These are phyloP conservation scores for Smittia sp. DNA, from an alignment of 2,888 invertebrate genomes.

Conservation along the genomic window DNA sequence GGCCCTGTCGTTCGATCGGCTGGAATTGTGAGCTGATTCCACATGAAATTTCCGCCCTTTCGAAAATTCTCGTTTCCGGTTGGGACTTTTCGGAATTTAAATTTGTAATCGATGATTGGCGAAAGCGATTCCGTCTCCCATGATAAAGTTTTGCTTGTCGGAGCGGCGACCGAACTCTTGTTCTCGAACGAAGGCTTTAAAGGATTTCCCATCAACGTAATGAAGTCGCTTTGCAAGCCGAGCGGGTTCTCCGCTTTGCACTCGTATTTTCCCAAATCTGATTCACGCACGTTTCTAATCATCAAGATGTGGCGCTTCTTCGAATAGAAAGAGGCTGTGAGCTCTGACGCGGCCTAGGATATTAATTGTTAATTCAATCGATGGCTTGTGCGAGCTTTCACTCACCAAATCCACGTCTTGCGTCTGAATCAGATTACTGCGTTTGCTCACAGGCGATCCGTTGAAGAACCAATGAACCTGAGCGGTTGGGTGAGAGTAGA, in stretches of 20 bases:
- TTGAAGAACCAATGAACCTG: conserved; percentile 67
- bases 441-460: conserved; percentile 57
- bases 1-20: conserved; percentile 57
- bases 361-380: not conserved
- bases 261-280: conserved; percentile 75
- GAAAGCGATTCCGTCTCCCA: conserved; percentile 85
- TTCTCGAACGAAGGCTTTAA: conserved; percentile 52
- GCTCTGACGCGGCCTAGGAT: conserved; percentile 16
- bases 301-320: conserved; percentile 63
- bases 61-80: conserved; percentile 47
- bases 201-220: conserved; percentile 66
- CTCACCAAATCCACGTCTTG: conserved; percentile 52
- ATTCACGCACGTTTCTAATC: conserved; percentile 64
- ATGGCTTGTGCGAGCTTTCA: not conserved
- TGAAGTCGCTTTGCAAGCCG: conserved; percentile 66
- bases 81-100: conserved; percentile 53
- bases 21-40: conserved; percentile 52
- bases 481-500: conserved; percentile 69
- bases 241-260: conserved; percentile 73
- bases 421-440: conserved; percentile 49
- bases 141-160: conserved; percentile 66
- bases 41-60: conserved; percentile 44
- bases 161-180: conserved; percentile 49
- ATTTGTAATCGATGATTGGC: conserved; percentile 68
- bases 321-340: conserved; percentile 51